Base-by-base conservation (phyloP, 2,888 invertebrate species). In the Sarcophaga caerulescens region DNA sequence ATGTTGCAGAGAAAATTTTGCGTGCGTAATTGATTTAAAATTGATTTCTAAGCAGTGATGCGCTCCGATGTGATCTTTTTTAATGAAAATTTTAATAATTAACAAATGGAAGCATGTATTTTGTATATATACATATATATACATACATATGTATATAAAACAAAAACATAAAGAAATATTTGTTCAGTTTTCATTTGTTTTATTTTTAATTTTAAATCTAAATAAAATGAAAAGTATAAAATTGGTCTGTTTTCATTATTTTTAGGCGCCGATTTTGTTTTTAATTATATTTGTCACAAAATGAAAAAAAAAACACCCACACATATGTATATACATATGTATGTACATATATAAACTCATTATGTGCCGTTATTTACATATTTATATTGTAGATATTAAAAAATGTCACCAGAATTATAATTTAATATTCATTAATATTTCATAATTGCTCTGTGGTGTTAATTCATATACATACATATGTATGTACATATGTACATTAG, bases 231-330 rank as follows among this genome's bases (percentile, higher is more conserved):
- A 35, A 35, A 35, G 8, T 35, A 8, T 35, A 35, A 35, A 35
- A 35, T 35, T 35, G 35, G 35, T 35, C 19, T 80, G n/a, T n/a
- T n/a, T 35, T 59, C 19, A 60, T 79, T 81, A 60, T 74, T 74
- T 74, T 62, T 81, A 74, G 68, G 68, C 17, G 12, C 45, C 59
- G 59, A 25, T 73, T 80, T 66, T 47, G 66, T 63, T 65, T 60
- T 66, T 45, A 80, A 80, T 62, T 74, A 73, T 74, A 35, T 81
- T 11, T 68, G 59, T 45, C 66, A 73, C 25, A 73, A 66, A 73
- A 70, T 17, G 25, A 66, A 66, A 57, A 44, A 62, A n/a, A n/a
- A n/a, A n/a, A n/a, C n/a, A 44, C 25, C 25, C 8, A 6, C 35
- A 10, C 35, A 60, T 25, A 63, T 35, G 47, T 66, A 80, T 8